Conservation (phyloP, 2,888 invertebrate genomes). For the Axea sp. region DNA sequence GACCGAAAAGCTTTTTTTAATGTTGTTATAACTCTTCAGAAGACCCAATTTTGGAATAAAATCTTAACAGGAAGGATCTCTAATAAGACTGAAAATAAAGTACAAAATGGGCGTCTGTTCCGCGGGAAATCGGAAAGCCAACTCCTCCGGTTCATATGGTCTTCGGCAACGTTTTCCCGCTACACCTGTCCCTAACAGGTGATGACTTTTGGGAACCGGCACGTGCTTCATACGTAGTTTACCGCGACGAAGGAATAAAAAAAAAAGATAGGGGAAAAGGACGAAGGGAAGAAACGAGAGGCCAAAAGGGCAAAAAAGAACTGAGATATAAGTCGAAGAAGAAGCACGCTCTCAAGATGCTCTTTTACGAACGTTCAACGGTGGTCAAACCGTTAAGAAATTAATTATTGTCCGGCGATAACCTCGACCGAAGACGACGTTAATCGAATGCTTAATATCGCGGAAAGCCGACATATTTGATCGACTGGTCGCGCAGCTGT, state of each 20-base stretch:
- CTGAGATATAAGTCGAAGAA: conserved; percentile 23
- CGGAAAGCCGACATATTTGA: conserved; percentile 16
- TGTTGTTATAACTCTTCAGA: too few relatives aligned
- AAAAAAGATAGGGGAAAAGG: background rate
- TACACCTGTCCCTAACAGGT: conserved; percentile 75
- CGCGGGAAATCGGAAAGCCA: conserved; percentile 25
- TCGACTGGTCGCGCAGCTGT: conserved; percentile 40
- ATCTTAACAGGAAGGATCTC: too few relatives aligned
- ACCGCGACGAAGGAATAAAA: conserved; percentile 6
- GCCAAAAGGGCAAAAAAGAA: conserved; percentile 6
- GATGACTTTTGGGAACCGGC: conserved; percentile 65
- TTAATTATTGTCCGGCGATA: conserved; percentile 29
- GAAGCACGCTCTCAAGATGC: conserved; percentile 51
- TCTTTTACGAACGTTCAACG: conserved; percentile 17
- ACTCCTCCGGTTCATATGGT: conserved; percentile 63
- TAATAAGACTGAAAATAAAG: conserved; percentile 27
- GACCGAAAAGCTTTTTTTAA: too few relatives aligned
- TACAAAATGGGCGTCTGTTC: conserved; percentile 14
- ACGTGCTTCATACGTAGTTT: conserved; percentile 61
- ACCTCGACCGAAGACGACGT: conserved; percentile 10
- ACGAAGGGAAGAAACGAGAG: background rate
- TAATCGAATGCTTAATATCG: conserved; percentile 28
- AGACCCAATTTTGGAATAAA: too few relatives aligned
- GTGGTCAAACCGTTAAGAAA: conserved; percentile 13
- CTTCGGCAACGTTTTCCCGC: conserved; percentile 60